Evolutionary conservation across 2,888 invertebrate species (phyloP), one percentile per base, ranked within the genome.

Genomic region (Cinara cedri): DNA sequence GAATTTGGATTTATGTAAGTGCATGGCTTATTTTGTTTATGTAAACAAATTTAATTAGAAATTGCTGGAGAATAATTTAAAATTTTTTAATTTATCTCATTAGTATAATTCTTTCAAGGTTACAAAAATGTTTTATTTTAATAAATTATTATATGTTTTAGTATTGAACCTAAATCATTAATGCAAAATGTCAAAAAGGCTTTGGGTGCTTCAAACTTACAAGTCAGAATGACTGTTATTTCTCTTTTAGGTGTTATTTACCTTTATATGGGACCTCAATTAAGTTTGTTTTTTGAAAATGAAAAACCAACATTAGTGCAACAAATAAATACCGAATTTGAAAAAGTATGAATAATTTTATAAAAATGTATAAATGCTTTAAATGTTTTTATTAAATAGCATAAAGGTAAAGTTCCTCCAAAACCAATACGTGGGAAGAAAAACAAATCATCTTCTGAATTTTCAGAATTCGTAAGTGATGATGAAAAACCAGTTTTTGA

Each of bases 1-100:
- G 96, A 96, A 85, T 97, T 96, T 88, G 96, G 97, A 3, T 91
- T 95, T 84, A 88, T 88, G 92, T 93, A 86, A 90, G 90, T 89
- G 60, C 9, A 60, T 14, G n/a, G n/a, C 11, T 34, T 49, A 24
- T 63, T 3, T 46, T 46, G 9, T 57, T 71, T 44, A 14, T 60
- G 34, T 42, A 63, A 34, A 63, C 6, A 55, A 71, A 44, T 55
- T 3, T 34, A 4, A 34, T 34, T 34, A 34, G 34, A 34, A 34
- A 34, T 34, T 34, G 3, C 6, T 34, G 34, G 3, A 34, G 6
- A 34, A 34, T 34, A 34, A 4, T 34, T 34, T 34, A 34, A 4
- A 4, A n/a, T 26, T n/a, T 51, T 60, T 1, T 1, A n/a, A 24
- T 16, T 82, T 46, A 57, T 63, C 42, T 71, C 9, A 6, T 49